phyloP scores from a whole-genome alignment of 2,888 invertebrate genomes.

The Uloborus plumipes region DNA sequence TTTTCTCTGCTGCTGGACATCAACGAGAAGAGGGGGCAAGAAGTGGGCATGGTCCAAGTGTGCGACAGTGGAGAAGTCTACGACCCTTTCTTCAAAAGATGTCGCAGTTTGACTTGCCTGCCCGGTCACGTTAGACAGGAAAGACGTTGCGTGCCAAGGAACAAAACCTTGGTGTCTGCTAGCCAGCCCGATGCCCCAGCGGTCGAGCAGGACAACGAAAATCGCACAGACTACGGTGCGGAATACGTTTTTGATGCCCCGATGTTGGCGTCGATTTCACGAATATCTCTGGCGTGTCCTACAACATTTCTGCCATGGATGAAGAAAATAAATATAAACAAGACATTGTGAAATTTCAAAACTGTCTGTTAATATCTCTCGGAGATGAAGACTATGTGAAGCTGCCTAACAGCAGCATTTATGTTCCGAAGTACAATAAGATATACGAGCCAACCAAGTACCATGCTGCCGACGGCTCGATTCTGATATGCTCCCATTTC shows the following conservation, averaged over 20 bases:
- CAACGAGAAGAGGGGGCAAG: conserved; percentile 66
- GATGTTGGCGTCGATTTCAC: neutral
- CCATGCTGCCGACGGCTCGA: conserved; percentile 32
- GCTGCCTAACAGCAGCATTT: conserved; percentile 54
- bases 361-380: conserved; percentile 54
- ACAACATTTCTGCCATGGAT: conserved; percentile 12
- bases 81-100: conserved; percentile 73
- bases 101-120: conserved; percentile 71
- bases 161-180: neutral
- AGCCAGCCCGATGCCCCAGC: neutral
- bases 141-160: conserved; percentile 67
- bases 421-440: conserved; percentile 56
- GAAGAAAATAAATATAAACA: neutral
- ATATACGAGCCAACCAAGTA: conserved; percentile 50
- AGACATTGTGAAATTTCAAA: conserved; percentile 14
- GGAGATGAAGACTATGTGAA: conserved; percentile 46
- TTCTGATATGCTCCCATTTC: conserved; percentile 54
- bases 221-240: neutral
- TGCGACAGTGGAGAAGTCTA: conserved; percentile 70
- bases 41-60: conserved; percentile 67
- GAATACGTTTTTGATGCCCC: neutral
- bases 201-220: neutral
- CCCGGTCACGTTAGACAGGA: conserved; percentile 68
- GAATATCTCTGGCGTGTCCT: conserved; percentile 9
- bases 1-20: conserved; percentile 73